phyloP scores from a whole-genome alignment of 64 coral and sea anemone genomes.

The Acropora tenuis region DNA sequence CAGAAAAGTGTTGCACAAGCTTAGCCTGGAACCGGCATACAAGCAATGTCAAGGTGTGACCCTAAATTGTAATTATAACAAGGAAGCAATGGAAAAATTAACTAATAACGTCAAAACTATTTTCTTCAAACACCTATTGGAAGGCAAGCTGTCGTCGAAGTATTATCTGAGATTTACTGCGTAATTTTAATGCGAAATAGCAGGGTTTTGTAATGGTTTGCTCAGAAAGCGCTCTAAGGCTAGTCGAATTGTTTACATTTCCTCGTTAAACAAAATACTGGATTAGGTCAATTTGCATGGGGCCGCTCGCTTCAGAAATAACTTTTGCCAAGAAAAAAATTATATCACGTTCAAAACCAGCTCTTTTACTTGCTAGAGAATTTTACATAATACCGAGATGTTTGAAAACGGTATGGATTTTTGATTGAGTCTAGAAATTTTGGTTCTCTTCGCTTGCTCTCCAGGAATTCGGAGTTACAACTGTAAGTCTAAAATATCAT shows the following conservation, averaged over 20 bases:
- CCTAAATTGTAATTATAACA: slow-evolving; percentile 38
- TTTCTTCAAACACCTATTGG: slow-evolving; percentile 51
- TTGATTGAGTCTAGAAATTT: slow-evolving; percentile 26
- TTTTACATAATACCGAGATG: too few species aligned
- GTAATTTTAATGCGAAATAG: slow-evolving; percentile 45
- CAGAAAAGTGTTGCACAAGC: background rate
- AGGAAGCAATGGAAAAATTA: slow-evolving; percentile 33
- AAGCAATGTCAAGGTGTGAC: slow-evolving; percentile 40
- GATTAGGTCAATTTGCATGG: slow-evolving; percentile 27
- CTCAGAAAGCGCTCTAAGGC: slow-evolving; percentile 41
- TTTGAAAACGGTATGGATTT: too few species aligned
- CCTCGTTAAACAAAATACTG: slow-evolving; percentile 29
- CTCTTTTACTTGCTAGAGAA: too few species aligned
- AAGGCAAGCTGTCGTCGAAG: slow-evolving; percentile 40
- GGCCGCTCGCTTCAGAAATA: slow-evolving; percentile 40
- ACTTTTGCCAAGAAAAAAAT: slow-evolving; percentile 52
- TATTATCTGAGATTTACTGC: slow-evolving; percentile 48
- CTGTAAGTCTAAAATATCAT: slow-evolving; percentile 37
- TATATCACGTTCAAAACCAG: too few species aligned
- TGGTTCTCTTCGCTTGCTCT: slow-evolving; percentile 44
- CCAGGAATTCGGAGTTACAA: slow-evolving; percentile 37
- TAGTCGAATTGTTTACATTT: slow-evolving; percentile 44
- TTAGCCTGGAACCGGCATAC: slow-evolving; percentile 11
- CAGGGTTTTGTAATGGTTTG: slow-evolving; percentile 38
- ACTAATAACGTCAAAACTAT: slow-evolving; percentile 24